These are phyloP conservation scores for Marcusenius ussheri DNA, from an alignment of 2,113 vertebrate species.

Conservation along the genomic window DNA sequence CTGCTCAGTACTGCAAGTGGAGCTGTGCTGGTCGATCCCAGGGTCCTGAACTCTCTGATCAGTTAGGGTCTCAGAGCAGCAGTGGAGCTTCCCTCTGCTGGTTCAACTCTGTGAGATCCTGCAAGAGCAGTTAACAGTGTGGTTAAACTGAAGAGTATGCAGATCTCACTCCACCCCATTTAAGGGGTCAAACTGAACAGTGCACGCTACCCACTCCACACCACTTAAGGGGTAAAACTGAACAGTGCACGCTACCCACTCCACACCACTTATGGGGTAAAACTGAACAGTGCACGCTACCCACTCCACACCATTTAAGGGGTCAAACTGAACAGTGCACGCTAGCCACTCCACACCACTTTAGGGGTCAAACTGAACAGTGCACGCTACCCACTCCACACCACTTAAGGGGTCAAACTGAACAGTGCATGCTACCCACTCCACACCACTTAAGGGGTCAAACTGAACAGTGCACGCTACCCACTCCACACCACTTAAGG, in stretches of 20 bases:
- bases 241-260: neutral
- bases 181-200: neutral
- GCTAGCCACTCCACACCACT: too few species aligned
- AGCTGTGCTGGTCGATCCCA: neutral
- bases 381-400: neutral
- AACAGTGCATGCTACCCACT: conserved; percentile 48
- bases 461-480: conserved; percentile 38
- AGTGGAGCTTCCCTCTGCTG: conserved; percentile 48
- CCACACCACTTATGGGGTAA: too few species aligned
- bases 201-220: conserved; percentile 50
- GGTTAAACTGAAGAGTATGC: neutral
- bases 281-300: too few species aligned
- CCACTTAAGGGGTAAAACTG: neutral
- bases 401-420: neutral
- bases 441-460: conserved; percentile 10
- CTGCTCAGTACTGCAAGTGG: neutral
- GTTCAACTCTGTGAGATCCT: conserved; percentile 58
- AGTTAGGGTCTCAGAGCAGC: conserved; percentile 43
- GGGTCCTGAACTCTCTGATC: neutral
- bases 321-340: neutral
- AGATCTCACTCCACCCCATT: neutral
- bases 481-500: conserved; percentile 37
- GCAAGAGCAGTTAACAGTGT: conserved; percentile 23
- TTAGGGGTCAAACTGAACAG: neutral
- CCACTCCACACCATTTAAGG: neutral